These are phyloP conservation scores for Leucozona laternaria DNA, from an alignment of 2,888 invertebrate genomes.

Conservation along the genomic window DNA sequence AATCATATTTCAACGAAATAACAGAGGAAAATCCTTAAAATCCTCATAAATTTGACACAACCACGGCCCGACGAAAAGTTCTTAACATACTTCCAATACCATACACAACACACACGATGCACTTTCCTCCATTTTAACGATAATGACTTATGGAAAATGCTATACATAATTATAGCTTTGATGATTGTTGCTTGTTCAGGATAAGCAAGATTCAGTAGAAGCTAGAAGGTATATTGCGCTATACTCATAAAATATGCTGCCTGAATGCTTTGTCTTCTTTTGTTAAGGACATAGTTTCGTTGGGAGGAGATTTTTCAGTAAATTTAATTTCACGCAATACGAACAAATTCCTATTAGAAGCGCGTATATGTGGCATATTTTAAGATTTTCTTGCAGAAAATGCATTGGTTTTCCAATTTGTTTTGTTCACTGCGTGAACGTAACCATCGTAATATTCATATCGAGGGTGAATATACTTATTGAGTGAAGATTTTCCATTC, in stretches of 20 bases:
- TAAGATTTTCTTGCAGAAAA: not conserved
- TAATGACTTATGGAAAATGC: not conserved
- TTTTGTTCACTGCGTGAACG: not conserved
- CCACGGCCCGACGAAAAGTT: constrained; percentile 4
- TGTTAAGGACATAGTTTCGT: not conserved
- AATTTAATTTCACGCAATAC: constrained; percentile 81
- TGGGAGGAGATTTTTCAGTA: constrained; percentile 76
- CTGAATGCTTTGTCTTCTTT: not conserved
- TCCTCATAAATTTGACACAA: constrained; percentile 26
- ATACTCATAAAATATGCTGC: not conserved
- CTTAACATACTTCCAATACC: constrained; percentile 20
- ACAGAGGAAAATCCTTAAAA: constrained; percentile 24
- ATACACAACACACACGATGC: not conserved
- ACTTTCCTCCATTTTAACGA: not conserved
- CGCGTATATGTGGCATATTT: not conserved
- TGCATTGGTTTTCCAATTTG: not conserved
- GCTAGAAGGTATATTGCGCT: not conserved
- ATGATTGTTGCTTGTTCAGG: not conserved
- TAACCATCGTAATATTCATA: no score
- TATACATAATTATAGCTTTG: not conserved
- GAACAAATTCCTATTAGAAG: constrained; percentile 78
- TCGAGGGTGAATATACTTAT: no score
- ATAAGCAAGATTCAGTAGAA: not conserved
- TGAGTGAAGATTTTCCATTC: no score
- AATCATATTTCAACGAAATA: constrained; percentile 37